Evolutionary conservation across 2,888 invertebrate genomes (phyloP), one percentile per base, ranked within the genome.

Genomic region (Meghimatium bilineatum): DNA sequence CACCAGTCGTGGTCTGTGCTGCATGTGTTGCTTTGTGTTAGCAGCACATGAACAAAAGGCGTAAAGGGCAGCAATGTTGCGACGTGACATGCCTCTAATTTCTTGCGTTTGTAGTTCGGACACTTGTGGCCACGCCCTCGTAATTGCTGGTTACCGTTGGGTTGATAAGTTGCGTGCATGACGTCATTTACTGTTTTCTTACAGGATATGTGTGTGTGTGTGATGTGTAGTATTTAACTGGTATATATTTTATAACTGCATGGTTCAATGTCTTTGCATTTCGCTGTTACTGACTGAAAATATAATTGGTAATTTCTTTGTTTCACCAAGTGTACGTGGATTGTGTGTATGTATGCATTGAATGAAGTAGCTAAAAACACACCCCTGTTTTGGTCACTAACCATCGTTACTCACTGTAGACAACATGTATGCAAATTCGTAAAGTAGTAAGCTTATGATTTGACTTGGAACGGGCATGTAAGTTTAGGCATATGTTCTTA

Each of bases 31-130:
- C 75, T 56, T 75, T 75, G 14, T 34, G 34, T 8, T 34, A 3
- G 52, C n/a, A n/a, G n/a, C 75, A 32, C 17, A 75, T 8, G 75
- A 56, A 75, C 75, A 75, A 56, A 75, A 74, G 44, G n/a, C 36
- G 36, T 38, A 36, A 74, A 74, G 56, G 34, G 32, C 32, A 34
- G 56, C 32, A 75, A 56, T 75, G 32, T 34, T 32, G 20, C 56
- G 44, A 56, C 56, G 29, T 75, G 75, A 52, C 71, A 71, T 32
- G 34, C 23, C 56, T 56, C 75, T 75, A 32, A 75, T 32, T 32
- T 32, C 56, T 29, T 75, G 32, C 29, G 29, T 52, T 75, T 32
- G 17, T 32, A 75, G 75, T 29, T 12, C 20, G 52, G 26, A 52
- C 56, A 34, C 32, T 49, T 49, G 17, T 32, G 52, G 75, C 10